phyloP scores from a whole-genome alignment of 2,797 vertebrate genomes.

The Sphaeramia orbicularis region DNA sequence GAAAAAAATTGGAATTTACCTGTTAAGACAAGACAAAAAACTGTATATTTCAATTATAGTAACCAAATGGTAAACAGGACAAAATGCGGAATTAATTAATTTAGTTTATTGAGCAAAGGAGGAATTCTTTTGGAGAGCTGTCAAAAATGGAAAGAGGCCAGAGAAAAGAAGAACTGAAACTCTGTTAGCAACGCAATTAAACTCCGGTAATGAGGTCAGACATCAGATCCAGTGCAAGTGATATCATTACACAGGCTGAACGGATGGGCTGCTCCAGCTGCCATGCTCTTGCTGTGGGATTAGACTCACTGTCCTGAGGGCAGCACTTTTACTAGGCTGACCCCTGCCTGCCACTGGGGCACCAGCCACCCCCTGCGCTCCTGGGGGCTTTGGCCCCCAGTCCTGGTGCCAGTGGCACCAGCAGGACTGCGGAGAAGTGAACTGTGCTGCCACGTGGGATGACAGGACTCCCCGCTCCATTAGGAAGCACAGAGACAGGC shows the following conservation, averaged over 20 bases:
- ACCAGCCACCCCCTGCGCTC: constrained; percentile 72
- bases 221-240: constrained; percentile 97
- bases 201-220: constrained; percentile 99
- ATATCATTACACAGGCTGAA: constrained; percentile 96
- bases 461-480: constrained; percentile 80
- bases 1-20: not conserved
- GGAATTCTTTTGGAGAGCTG: constrained; percentile 91
- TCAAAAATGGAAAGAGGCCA: constrained; percentile 91
- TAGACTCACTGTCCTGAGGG: constrained; percentile 85
- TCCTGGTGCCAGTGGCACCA: constrained; percentile 78
- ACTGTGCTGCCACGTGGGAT: constrained; percentile 85
- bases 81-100: constrained; percentile 89
- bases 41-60: constrained; percentile 2
- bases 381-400: constrained; percentile 58
- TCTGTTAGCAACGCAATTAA: constrained; percentile 99
- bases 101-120: constrained; percentile 81
- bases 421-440: constrained; percentile 79
- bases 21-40: not conserved
- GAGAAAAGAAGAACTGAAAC: constrained; percentile 94
- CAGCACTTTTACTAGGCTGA: constrained; percentile 80
- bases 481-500: constrained; percentile 83
- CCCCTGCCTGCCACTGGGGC: constrained; percentile 75
- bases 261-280: constrained; percentile 89
- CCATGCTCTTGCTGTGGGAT: constrained; percentile 87
- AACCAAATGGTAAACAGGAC: constrained; percentile 77